These are phyloP conservation scores for Drosophila dives DNA, from an alignment of 2,888 invertebrate species.

Conservation along the genomic window DNA sequence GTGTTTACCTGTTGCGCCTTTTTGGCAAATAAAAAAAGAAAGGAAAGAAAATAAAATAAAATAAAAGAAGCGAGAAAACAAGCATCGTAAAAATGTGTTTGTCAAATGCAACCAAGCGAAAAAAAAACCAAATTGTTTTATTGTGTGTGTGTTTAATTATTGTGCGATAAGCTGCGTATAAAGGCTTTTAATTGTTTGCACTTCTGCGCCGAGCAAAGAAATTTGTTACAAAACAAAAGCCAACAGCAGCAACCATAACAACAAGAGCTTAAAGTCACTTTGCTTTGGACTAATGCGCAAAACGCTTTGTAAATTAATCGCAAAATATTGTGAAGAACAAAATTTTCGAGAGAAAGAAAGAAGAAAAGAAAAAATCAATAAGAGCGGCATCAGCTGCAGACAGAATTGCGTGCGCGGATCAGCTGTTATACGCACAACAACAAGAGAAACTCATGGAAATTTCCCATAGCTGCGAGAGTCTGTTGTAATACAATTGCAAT, in stretches of 20 bases:
- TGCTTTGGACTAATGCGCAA: slow-evolving; percentile 45
- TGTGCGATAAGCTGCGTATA: slow-evolving; percentile 63
- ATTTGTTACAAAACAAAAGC: slow-evolving; percentile 48
- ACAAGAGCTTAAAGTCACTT: slow-evolving; percentile 24
- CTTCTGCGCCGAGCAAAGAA: slow-evolving; percentile 44
- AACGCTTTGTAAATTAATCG: slow-evolving; percentile 27
- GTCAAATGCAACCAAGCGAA: slow-evolving; percentile 13
- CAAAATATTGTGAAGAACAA: slow-evolving; percentile 6
- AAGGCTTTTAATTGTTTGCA: slow-evolving; percentile 50
- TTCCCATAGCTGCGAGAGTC: slow-evolving; percentile 63
- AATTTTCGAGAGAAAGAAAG: slow-evolving; percentile 1
- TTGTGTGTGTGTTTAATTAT: slow-evolving; percentile 35
- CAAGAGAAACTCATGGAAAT: slow-evolving; percentile 64
- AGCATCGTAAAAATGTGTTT: slow-evolving; percentile 18
- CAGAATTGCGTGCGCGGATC: slow-evolving; percentile 47
- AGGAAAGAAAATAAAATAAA: slow-evolving; percentile 12
- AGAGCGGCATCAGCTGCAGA: slow-evolving; percentile 46
- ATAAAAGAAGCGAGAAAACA: slow-evolving; percentile 21
- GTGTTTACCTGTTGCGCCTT: slow-evolving; percentile 64
- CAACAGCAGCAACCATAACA: slow-evolving; percentile 16
- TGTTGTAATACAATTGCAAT: slow-evolving; percentile 60
- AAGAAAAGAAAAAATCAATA: slow-evolving; percentile 56
- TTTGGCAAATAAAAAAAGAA: slow-evolving; percentile 32
- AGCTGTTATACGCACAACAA: slow-evolving; percentile 61
- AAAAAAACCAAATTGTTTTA: slow-evolving; percentile 10